Percentiles rank a stretch among this genome's conserved stretches.
These are phyloP conservation scores for Drosophila takahashii DNA, from an alignment of 1,140 invertebrate species.

Conservation along the genomic window DNA sequence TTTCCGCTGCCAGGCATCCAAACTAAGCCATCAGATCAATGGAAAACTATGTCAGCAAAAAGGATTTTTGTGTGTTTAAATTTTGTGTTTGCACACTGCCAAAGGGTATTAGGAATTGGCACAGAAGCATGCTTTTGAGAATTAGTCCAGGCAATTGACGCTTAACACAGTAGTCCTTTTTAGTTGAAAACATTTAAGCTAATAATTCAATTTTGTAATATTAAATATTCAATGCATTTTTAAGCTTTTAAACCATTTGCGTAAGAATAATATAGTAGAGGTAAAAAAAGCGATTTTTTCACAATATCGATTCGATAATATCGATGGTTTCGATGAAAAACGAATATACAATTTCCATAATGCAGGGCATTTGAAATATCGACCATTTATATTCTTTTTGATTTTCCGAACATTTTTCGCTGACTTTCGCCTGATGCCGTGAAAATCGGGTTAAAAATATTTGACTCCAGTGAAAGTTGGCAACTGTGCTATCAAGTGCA, in stretches of 20 bases:
- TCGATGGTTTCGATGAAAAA: no score
- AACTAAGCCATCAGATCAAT: conserved; percentile 56
- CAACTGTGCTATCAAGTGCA: conserved; percentile 35
- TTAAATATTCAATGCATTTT: no score
- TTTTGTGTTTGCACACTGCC: conserved; percentile 10
- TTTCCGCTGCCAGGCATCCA: conserved; percentile 44
- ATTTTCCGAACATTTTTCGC: background rate
- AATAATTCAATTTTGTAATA: no score
- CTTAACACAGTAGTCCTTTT: no score
- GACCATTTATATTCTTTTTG: no score
- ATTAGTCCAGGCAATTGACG: background rate
- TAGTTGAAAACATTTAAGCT: no score
- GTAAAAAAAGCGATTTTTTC: no score
- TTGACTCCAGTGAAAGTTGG: conserved; percentile 46
- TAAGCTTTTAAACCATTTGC: no score
- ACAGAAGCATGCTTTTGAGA: no score
- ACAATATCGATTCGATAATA: no score
- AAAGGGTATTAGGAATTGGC: conserved; percentile 14
- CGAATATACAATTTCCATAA: no score
- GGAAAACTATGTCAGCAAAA: conserved; percentile 55
- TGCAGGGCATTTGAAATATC: conserved; percentile 4
- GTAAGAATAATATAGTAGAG: no score
- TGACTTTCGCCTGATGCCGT: conserved; percentile 20
- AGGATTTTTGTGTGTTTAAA: conserved; percentile 38
- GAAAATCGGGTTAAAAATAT: conserved; percentile 36